These are phyloP conservation scores for Nilaparvata lugens DNA, from an alignment of 1,140 invertebrate genomes.

Conservation along the genomic window DNA sequence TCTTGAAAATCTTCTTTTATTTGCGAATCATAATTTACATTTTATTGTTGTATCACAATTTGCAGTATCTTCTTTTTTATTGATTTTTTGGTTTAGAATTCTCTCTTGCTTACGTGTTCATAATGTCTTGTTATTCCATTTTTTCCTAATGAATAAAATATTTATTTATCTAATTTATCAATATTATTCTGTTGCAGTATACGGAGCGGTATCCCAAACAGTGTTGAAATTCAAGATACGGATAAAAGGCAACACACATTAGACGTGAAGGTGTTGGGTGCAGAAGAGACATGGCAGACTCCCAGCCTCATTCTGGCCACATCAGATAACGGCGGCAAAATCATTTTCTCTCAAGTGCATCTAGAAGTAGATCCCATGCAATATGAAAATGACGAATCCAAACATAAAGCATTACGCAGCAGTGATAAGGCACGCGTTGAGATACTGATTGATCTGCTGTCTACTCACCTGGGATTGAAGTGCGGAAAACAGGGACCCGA, in stretches of 20 bases:
- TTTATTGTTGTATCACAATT: too few relatives aligned
- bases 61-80: too few relatives aligned
- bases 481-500: constrained; percentile 36
- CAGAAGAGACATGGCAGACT: constrained; percentile 76
- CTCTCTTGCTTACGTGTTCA: too few relatives aligned
- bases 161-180: constrained; percentile 1
- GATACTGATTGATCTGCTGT: constrained; percentile 66
- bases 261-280: constrained; percentile 63
- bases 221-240: constrained; percentile 50
- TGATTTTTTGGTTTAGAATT: too few relatives aligned
- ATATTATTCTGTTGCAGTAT: constrained; percentile 6
- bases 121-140: too few relatives aligned
- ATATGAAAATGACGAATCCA: constrained; percentile 49
- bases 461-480: constrained; percentile 56
- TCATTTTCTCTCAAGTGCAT: constrained; percentile 71
- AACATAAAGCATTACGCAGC: constrained; percentile 47
- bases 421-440: constrained; percentile 58
- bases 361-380: constrained; percentile 46
- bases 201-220: constrained; percentile 37
- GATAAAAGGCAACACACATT: constrained; percentile 55
- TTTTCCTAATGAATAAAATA: too few relatives aligned
- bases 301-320: constrained; percentile 65
- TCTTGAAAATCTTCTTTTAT: too few relatives aligned
- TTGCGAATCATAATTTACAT: too few relatives aligned
- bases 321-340: constrained; percentile 50